Evolutionary conservation across 2,797 vertebrate genomes (phyloP), one percentile per base, ranked within the genome.

Genomic region (Poeciliopsis paucimaculata): DNA sequence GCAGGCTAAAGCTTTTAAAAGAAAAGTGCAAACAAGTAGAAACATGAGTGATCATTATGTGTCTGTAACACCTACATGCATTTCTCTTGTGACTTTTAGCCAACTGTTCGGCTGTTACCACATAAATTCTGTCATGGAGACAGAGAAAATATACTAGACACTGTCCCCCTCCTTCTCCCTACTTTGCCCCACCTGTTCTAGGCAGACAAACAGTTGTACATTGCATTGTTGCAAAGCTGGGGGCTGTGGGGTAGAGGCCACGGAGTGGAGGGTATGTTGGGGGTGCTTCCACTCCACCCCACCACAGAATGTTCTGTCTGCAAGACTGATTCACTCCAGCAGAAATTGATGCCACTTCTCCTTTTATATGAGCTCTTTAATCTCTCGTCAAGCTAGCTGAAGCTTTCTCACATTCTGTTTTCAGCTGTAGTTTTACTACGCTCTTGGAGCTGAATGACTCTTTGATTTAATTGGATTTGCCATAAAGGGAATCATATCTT

Each of bases 131-230:
- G 91, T 91, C 90, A 90, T 94, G 92, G 92, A 91, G 92, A 94
- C 92, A 88, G 88, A 93, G 86, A 66, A 76, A 93, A 93, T 87
- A 92, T 83, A 85, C 81, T 82, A 88, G 87, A 83, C 86, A 62
- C n/a, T 72, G 87, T 83, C 89, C 68, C n/a, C 77, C 87, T 84
- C 88, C 60, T 84, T 78, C 79, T 81, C 74, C 80, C 74, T 26
- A 82, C 83, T 77, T 79, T 15, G 47, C 84, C 43, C 89, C 95
- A 96, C 95, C 95, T 96, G 95, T 95, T 82, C 77, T 86, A 82
- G 84, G 87, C 62, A 89, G 90, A 93, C 93, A 91, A 91, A 92
- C 92, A 92, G 91, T 93, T 93, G 93, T 86, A 90, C 88, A 89
- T 88, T 91, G 86, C 92, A 93, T 95, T 96, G 94, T 94, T 92